phyloP scores from a whole-genome alignment of 1,140 invertebrate genomes.

The Drosophila pallidifrons region DNA sequence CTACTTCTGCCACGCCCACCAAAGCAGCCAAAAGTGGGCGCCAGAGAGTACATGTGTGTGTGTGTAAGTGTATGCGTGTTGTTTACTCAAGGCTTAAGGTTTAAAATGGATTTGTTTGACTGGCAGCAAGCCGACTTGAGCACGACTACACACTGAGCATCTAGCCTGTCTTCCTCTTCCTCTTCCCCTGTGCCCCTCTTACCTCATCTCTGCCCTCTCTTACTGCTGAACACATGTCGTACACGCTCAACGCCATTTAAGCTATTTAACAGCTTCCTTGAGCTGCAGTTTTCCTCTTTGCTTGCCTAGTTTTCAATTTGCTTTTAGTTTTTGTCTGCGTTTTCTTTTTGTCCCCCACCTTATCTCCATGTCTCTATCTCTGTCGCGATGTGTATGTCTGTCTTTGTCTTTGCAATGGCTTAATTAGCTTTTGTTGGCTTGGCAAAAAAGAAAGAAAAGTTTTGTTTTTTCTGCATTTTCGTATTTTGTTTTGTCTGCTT shows the following conservation, averaged over 20 bases:
- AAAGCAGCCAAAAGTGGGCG: conserved; percentile 15
- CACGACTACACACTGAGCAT: conserved; percentile 51
- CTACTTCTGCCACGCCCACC: conserved; percentile 50
- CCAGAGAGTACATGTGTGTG: conserved; percentile 23
- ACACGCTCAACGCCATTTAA: conserved; percentile 67
- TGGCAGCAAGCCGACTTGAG: conserved; percentile 71
- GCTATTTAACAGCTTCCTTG: conserved; percentile 70
- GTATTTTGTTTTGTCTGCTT: conserved; percentile 35
- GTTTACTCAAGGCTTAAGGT: conserved; percentile 72
- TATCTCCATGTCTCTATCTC: neutral
- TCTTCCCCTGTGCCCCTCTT: neutral
- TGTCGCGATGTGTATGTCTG: neutral
- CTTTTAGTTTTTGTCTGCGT: conserved; percentile 48
- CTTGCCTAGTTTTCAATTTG: conserved; percentile 64
- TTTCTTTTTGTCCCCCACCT: conserved; percentile 19
- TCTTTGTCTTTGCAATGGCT: conserved; percentile 57
- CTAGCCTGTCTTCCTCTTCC: neutral
- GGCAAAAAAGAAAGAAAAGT: conserved; percentile 37
- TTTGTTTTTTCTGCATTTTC: conserved; percentile 27
- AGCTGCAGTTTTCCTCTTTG: conserved; percentile 59
- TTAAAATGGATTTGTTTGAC: conserved; percentile 78
- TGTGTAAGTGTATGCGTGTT: conserved; percentile 50
- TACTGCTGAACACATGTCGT: conserved; percentile 59
- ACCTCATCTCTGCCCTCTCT: neutral
- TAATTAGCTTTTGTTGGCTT: conserved; percentile 70